Evolutionary conservation across 1,140 invertebrate genomes (phyloP).

Genomic region (Bombyx mandarina): DNA sequence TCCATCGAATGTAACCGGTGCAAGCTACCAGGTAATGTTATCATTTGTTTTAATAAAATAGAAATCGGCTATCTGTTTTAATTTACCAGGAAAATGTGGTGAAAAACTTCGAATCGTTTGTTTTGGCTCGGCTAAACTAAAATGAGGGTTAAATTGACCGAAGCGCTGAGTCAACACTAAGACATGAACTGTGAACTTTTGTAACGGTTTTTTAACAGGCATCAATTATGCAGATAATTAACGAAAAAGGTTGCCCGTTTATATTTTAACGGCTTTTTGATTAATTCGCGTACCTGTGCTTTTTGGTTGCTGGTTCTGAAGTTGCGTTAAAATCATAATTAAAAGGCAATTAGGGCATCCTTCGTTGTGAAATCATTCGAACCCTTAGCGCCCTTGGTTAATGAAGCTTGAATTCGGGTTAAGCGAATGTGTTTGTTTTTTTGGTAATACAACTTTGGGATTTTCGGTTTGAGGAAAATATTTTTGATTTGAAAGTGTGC

Average conservation of each 20-base stretch:
- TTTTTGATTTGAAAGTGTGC: no score
- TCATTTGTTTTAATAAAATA: no score
- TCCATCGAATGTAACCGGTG: no score
- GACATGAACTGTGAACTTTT: neutral
- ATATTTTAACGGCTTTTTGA: constrained; percentile 9
- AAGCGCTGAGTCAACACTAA: no score
- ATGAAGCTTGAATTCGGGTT: constrained; percentile 9
- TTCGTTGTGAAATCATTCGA: constrained; percentile 8
- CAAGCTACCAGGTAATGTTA: no score
- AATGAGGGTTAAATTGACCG: no score
- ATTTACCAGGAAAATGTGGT: no score
- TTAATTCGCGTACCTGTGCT: constrained; percentile 15
- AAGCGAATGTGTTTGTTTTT: neutral
- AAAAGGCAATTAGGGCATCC: constrained; percentile 14
- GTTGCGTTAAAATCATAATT: constrained; percentile 19
- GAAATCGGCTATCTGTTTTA: no score
- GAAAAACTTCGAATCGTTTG: no score
- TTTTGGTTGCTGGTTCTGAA: constrained; percentile 10
- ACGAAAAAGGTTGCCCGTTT: constrained; percentile 7
- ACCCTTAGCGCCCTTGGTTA: constrained; percentile 14
- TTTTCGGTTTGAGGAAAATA: no score
- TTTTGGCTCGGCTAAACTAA: no score
- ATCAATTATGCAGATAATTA: constrained; percentile 7
- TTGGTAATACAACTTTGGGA: no score
- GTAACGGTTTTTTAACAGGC: neutral